These are phyloP conservation scores for Lithophane leautieri DNA, from an alignment of 2,888 invertebrate species.

Conservation along the genomic window DNA sequence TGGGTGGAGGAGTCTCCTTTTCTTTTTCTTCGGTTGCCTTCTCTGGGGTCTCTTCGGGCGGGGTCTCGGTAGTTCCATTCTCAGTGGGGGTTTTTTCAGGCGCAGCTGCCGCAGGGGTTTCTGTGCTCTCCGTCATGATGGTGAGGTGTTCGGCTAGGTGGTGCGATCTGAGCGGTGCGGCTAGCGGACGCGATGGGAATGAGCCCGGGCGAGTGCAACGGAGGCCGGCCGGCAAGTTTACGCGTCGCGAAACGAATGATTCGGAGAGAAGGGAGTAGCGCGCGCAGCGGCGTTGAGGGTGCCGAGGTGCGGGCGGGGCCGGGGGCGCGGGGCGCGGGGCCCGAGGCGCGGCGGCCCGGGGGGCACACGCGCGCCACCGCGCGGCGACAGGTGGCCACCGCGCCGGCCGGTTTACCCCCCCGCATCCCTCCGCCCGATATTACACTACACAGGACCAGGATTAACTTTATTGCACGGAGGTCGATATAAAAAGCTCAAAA, in stretches of 20 bases:
- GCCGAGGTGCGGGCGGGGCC: conserved; percentile 63
- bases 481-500: conserved; percentile 82
- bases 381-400: conserved; percentile 86
- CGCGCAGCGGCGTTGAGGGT: conserved; percentile 78
- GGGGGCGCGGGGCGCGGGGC: conserved; percentile 53
- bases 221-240: conserved; percentile 86
- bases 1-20: conserved; percentile 91
- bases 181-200: conserved; percentile 84
- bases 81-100: conserved; percentile 90
- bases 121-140: conserved; percentile 89
- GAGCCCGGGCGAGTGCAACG: conserved; percentile 79
- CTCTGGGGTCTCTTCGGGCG: conserved; percentile 88
- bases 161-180: conserved; percentile 80
- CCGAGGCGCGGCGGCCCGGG: conserved; percentile 54
- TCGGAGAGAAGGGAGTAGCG: conserved; percentile 85
- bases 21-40: conserved; percentile 89
- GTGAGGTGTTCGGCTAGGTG: conserved; percentile 64
- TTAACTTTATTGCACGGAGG: conserved; percentile 85
- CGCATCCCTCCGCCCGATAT: conserved; percentile 76
- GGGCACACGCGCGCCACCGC: conserved; percentile 74
- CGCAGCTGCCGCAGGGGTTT: conserved; percentile 88
- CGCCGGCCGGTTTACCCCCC: conserved; percentile 80
- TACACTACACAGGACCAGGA: conserved; percentile 85
- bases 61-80: conserved; percentile 87
- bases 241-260: conserved; percentile 89